These are phyloP conservation scores for Magallana ariakensis DNA, from an alignment of 1,140 invertebrate genomes.

Conservation along the genomic window DNA sequence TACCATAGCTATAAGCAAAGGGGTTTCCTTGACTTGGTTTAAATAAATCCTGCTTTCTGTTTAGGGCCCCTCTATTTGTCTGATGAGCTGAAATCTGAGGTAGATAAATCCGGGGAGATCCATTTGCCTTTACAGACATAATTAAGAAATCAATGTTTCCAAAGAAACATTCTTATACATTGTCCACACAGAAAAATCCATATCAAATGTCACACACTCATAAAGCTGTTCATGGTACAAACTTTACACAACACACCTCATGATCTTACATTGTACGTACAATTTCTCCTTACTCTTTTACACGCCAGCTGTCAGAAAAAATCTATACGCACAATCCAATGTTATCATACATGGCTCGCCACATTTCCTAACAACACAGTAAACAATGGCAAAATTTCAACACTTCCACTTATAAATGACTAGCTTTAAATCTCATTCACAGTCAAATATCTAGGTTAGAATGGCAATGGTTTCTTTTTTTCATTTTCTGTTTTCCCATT, in stretches of 20 bases:
- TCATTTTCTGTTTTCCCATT: background rate
- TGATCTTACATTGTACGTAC: background rate
- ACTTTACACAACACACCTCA: background rate
- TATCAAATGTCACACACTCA: constrained; percentile 12
- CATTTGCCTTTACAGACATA: constrained; percentile 29
- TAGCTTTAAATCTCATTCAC: constrained; percentile 11
- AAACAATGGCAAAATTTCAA: constrained; percentile 37
- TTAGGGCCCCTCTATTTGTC: background rate
- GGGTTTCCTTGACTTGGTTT: constrained; percentile 29
- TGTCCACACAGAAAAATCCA: constrained; percentile 25
- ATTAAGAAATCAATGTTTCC: constrained; percentile 39
- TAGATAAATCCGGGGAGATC: constrained; percentile 28
- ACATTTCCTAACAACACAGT: constrained; percentile 32
- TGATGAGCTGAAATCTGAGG: constrained; percentile 5
- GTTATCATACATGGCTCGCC: constrained; percentile 8
- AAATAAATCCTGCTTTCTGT: constrained; percentile 19
- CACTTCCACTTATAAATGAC: constrained; percentile 16
- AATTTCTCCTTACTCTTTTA: background rate
- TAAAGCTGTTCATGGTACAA: background rate
- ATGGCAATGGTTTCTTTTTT: background rate
- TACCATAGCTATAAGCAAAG: constrained; percentile 14
- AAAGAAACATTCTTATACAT: constrained; percentile 34
- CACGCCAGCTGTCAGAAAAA: background rate
- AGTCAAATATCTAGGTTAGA: background rate
- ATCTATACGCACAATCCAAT: background rate